A percentile compares a stretch with the other conserved stretches of the same genome.
These are phyloP conservation scores for Theocolax elegans DNA, from an alignment of 1,140 invertebrate species.

Conservation along the genomic window DNA sequence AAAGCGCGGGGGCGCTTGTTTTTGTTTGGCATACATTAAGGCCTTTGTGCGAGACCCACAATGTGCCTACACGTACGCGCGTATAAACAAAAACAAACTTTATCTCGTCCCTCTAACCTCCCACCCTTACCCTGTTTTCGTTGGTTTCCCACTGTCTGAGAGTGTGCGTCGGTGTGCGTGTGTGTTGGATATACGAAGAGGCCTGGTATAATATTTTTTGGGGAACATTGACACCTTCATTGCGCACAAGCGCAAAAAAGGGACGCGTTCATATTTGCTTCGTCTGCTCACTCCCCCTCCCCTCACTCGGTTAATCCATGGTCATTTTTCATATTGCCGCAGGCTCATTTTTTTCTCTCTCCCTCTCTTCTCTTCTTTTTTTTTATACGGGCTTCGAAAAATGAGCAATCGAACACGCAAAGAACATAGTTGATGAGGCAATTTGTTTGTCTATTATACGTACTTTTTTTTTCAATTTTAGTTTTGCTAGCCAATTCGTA, in stretches of 20 bases:
- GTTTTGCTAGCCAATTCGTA: no score
- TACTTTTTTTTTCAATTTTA: no score
- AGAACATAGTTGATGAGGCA: conserved; percentile 4
- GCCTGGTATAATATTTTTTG: conserved; percentile 5
- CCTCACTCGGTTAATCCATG: neutral
- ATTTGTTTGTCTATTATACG: neutral
- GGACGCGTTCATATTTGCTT: neutral
- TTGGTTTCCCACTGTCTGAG: neutral
- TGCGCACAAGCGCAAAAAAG: neutral
- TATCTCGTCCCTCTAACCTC: neutral
- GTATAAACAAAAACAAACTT: conserved; percentile 37
- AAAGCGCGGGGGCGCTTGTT: conserved; percentile 18
- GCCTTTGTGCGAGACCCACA: conserved; percentile 8
- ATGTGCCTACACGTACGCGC: neutral
- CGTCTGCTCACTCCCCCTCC: no score
- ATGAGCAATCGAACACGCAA: conserved; percentile 7
- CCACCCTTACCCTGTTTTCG: neutral
- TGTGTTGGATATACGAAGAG: neutral
- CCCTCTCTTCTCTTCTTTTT: neutral
- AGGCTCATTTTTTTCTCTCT: neutral
- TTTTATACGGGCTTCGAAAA: conserved; percentile 1
- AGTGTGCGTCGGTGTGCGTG: neutral
- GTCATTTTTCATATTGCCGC: conserved; percentile 2
- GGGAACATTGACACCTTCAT: conserved; percentile 23
- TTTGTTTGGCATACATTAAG: conserved; percentile 42